A percentile compares a stretch with the other conserved stretches of the same genome.
Evolutionary conservation across 1,140 invertebrate species (phyloP).

Genomic region (Drosophila sulfurigaster): DNA sequence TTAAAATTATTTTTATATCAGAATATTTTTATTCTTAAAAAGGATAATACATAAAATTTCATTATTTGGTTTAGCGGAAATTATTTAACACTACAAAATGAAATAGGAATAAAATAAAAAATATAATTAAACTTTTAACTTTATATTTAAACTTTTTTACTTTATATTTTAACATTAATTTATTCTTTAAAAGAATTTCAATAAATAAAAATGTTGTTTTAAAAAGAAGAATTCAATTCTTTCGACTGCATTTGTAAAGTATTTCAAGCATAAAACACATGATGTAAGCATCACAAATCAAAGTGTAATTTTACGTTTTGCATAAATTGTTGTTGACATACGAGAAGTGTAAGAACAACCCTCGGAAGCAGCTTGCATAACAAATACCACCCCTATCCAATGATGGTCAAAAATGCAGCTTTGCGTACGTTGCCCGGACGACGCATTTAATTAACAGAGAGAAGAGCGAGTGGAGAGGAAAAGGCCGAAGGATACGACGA

Average conservation of each 20-base stretch:
- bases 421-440: constrained; percentile 35
- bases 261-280: too few species aligned
- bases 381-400: constrained; percentile 45
- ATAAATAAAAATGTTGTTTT: too few species aligned
- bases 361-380: constrained; percentile 5
- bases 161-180: background rate
- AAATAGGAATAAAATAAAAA: background rate
- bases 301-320: background rate
- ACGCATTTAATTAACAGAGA: constrained; percentile 70
- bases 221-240: too few species aligned
- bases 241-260: too few species aligned
- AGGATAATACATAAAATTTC: too few species aligned
- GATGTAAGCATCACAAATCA: background rate
- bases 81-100: too few species aligned
- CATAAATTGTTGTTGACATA: background rate
- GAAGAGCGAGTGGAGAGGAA: background rate
- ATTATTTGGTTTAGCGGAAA: too few species aligned
- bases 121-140: too few species aligned
- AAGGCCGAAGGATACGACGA: background rate
- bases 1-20: too few species aligned
- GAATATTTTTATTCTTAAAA: too few species aligned
- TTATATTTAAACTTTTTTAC: too few species aligned
- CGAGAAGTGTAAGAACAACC: background rate
- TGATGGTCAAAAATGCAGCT: constrained; percentile 49
- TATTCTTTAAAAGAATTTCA: background rate